Base-by-base conservation (phyloP, 2,888 invertebrate genomes). In the Elaeidobius kamerunicus region DNA sequence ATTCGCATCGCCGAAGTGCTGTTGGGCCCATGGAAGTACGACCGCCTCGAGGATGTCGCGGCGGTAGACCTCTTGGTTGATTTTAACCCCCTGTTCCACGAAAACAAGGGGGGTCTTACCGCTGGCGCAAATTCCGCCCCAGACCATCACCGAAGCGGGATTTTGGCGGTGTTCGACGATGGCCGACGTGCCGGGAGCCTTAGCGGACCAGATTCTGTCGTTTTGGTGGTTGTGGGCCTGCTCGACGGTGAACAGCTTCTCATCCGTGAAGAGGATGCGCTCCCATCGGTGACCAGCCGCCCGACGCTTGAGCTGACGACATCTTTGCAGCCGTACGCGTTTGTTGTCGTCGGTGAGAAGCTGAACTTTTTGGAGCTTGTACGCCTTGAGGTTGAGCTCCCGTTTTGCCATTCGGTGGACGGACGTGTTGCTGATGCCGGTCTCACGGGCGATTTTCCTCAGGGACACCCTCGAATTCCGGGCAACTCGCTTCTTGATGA, bases 81-180 rank as follows among this genome's bases (percentile, higher is more conserved):
- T 43, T 28, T 9, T 30, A 30, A 43, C 30, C 17, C 30, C 43
- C 14, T 43, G 14, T 1, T 43, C 30, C 7, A 30, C 43, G 17
- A 43, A 30, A 43, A 43, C 16, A n/a, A 43, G 27, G 7, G 17
- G 40, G 11, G 18, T 11, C 18, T 39, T 18, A 17, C 39, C 12
- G 16, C 18, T 40, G 17, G 49, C n/a, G 14, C 18, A 42, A 27
- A 42, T 42, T 27, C 44, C 44, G 16, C 20, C 47, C 52, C 38
- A 49, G 11, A 48, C 47, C 47, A 49, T 46, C 2, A 49, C 52
- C 1, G 52, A 38, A 11, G 4, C 39, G 1, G 47, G 52, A 47
- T 35, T 35, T 34, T 52, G 47, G n/a, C 45, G 23, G 17, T 35
- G 44, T 23, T 35, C 19, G 23, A 38, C 20, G 38, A 35, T 47